Conservation (phyloP, 64 coral and sea anemone genomes). For the Dendronephthya gigantea region DNA sequence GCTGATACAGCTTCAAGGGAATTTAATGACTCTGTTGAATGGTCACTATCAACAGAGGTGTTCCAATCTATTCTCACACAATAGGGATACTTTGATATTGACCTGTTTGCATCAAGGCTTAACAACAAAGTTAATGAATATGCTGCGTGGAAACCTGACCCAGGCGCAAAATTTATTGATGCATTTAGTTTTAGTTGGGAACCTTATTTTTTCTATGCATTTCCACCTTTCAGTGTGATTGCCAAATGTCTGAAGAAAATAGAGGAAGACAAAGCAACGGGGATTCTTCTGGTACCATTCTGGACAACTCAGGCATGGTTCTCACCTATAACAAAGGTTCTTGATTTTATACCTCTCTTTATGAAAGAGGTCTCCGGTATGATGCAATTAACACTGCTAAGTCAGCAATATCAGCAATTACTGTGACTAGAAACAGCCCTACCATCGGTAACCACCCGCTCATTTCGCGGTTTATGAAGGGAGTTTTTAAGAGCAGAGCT, state of each 20-base stretch:
- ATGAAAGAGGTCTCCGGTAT: neutral
- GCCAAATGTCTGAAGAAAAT: constrained; percentile 34
- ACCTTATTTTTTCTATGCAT: constrained; percentile 48
- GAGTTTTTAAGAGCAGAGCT: neutral
- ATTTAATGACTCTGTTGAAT: constrained; percentile 15
- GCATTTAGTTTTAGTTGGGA: constrained; percentile 29
- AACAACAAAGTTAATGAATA: too few species aligned
- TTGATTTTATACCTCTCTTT: neutral
- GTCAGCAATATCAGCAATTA: neutral
- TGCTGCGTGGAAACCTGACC: too few species aligned
- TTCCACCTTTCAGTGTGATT: constrained; percentile 47
- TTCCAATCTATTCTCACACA: too few species aligned
- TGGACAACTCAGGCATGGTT: constrained; percentile 12
- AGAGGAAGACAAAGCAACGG: neutral
- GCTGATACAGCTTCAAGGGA: constrained; percentile 16
- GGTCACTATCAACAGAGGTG: too few species aligned
- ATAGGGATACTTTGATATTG: too few species aligned
- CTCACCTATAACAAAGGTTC: neutral
- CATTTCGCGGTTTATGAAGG: constrained; percentile 17
- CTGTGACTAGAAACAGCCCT: too few species aligned
- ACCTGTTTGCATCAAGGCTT: too few species aligned
- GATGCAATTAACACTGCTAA: constrained; percentile 7
- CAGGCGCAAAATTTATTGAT: too few species aligned
- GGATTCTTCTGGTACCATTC: constrained; percentile 28
- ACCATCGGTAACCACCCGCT: neutral